Evolutionary conservation across 2,797 vertebrate species (phyloP).

Genomic region (Syngnathus acus): DNA sequence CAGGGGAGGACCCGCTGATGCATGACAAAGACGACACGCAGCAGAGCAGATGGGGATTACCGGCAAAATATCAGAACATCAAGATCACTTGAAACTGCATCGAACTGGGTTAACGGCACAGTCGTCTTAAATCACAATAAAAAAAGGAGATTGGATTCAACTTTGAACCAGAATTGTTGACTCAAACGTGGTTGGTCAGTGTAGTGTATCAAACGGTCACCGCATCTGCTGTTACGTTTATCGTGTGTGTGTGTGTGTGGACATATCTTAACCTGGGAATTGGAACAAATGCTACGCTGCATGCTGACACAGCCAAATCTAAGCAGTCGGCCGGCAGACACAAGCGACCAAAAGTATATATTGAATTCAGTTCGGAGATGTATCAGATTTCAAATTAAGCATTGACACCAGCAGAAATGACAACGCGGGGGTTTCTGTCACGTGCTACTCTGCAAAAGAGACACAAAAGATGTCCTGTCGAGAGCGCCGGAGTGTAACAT

Average conservation of each 20-base stretch:
- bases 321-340: slow-evolving; percentile 15
- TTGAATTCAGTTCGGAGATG: too few relatives aligned
- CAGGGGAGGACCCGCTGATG: slow-evolving; percentile 34
- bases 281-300: slow-evolving; percentile 42
- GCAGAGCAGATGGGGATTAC: slow-evolving; percentile 48
- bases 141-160: not conserved
- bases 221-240: slow-evolving; percentile 32
- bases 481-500: slow-evolving; percentile 36
- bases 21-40: slow-evolving; percentile 46
- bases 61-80: slow-evolving; percentile 32
- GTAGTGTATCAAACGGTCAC: slow-evolving; percentile 7
- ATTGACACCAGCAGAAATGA: slow-evolving; percentile 17
- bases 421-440: slow-evolving; percentile 2
- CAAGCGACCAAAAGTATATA: not conserved
- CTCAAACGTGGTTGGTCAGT: not conserved
- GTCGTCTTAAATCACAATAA: not conserved
- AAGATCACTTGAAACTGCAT: slow-evolving; percentile 37
- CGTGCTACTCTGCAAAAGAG: slow-evolving; percentile 19
- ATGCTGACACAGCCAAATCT: slow-evolving; percentile 42
- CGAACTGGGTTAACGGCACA: slow-evolving; percentile 28
- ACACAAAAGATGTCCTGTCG: slow-evolving; percentile 22
- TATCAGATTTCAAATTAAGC: not conserved
- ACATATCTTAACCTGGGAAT: slow-evolving; percentile 46
- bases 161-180: not conserved
- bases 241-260: slow-evolving; percentile 17